Evolutionary conservation across 2,797 vertebrate genomes (phyloP).

Genomic region (Gallinago stenura): DNA sequence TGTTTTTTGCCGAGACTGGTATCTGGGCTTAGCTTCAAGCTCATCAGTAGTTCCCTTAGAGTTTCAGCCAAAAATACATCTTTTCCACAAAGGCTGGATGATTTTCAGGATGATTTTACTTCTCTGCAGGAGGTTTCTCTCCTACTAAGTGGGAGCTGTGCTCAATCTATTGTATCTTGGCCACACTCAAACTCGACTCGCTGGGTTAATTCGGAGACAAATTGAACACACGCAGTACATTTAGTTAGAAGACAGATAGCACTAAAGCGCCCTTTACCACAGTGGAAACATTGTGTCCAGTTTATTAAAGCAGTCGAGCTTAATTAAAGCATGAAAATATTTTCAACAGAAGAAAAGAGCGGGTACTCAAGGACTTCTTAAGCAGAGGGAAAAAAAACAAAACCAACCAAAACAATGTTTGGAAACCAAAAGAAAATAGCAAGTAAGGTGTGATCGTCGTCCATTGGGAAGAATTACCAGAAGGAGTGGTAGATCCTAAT

Average conservation of each 20-base stretch:
- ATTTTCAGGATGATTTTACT: constrained; percentile 60
- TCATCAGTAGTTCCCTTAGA: constrained; percentile 64
- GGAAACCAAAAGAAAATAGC: neutral
- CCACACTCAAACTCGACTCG: neutral
- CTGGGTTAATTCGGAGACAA: constrained; percentile 39
- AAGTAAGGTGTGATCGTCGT: neutral
- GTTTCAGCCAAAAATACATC: constrained; percentile 55
- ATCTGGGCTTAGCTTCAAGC: constrained; percentile 71
- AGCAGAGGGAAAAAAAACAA: neutral
- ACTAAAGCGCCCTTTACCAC: neutral
- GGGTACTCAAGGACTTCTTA: neutral
- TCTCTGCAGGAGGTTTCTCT: constrained; percentile 46
- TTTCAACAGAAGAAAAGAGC: neutral
- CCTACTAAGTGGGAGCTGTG: constrained; percentile 42
- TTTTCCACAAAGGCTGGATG: constrained; percentile 69
- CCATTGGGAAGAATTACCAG: neutral
- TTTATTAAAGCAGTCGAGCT: neutral
- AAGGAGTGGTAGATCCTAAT: neutral
- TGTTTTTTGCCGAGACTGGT: constrained; percentile 64
- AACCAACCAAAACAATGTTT: neutral
- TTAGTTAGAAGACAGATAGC: constrained; percentile 30
- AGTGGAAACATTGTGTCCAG: neutral
- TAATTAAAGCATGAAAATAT: neutral
- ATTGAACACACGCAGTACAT: constrained; percentile 9
- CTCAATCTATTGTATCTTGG: constrained; percentile 35